phyloP scores from a whole-genome alignment of 1,140 invertebrate genomes.

The Druon quercuslanigerum region DNA sequence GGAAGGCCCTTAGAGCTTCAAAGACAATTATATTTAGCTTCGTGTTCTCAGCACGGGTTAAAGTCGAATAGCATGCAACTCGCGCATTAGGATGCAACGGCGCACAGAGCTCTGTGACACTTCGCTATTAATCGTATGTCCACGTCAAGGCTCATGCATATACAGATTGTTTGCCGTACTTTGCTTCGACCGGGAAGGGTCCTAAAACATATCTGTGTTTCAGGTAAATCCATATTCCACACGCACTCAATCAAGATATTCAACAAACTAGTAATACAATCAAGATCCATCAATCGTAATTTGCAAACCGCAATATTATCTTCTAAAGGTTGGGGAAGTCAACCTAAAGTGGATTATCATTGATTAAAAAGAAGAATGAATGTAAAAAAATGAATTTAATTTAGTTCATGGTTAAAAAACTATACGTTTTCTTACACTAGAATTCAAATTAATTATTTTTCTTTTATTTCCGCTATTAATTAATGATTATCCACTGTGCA shows the following conservation, averaged over 20 bases:
- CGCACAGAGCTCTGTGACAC: slow-evolving; percentile 46
- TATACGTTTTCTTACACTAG: no score
- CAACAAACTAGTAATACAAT: background rate
- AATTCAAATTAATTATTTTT: no score
- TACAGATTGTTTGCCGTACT: slow-evolving; percentile 35
- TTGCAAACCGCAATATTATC: background rate
- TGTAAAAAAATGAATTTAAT: no score
- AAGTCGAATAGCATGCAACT: slow-evolving; percentile 53
- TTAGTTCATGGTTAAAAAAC: no score
- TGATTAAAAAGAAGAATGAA: no score
- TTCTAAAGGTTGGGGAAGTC: no score
- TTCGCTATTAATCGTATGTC: slow-evolving; percentile 54
- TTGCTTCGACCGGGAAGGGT: slow-evolving; percentile 8
- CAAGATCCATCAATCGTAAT: background rate
- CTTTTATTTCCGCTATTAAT: no score
- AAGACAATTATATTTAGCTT: slow-evolving; percentile 26
- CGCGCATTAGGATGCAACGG: slow-evolving; percentile 54
- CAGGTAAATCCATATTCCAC: slow-evolving; percentile 10
- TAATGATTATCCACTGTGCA: no score
- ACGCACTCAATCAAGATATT: slow-evolving; percentile 14
- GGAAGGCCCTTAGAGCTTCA: background rate
- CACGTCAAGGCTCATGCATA: slow-evolving; percentile 48
- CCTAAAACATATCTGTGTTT: background rate
- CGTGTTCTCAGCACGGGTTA: slow-evolving; percentile 14
- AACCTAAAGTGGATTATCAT: no score